Evolutionary conservation across 2,797 vertebrate genomes (phyloP).

Genomic region (Ptychobarbus kaznakovi): DNA sequence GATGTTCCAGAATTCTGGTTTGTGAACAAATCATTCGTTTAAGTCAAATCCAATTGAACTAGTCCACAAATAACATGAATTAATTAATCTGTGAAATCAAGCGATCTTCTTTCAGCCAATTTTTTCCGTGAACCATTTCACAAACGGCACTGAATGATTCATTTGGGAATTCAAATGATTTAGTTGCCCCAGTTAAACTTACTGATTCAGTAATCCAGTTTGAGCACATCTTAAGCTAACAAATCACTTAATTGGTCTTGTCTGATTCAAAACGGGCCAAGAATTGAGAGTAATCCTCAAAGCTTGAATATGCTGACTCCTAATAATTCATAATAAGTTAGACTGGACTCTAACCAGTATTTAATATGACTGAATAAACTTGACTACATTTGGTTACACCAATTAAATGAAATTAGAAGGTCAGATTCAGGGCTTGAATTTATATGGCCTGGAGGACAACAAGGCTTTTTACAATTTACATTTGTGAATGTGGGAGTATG

Average conservation of each 20-base stretch:
- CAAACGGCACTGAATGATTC: background rate
- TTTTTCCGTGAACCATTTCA: too few relatives aligned
- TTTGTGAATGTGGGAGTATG: conserved; percentile 2
- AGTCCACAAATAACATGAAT: background rate
- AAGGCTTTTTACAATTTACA: background rate
- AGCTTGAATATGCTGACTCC: background rate
- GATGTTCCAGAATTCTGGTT: background rate
- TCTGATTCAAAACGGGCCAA: background rate
- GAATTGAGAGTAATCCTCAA: background rate
- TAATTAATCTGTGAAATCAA: background rate
- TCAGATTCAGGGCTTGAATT: conserved; percentile 5
- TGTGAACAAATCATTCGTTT: background rate
- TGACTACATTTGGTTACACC: background rate
- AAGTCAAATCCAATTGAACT: background rate
- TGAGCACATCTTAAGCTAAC: background rate
- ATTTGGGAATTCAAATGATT: conserved; percentile 10
- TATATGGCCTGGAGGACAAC: background rate
- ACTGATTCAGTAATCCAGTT: background rate
- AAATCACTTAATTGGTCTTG: conserved; percentile 6
- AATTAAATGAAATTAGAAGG: background rate
- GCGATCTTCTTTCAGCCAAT: background rate
- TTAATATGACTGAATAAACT: background rate
- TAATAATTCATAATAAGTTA: background rate
- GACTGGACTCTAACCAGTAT: background rate
- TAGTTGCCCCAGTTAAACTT: background rate